phyloP scores from a whole-genome alignment of 2,888 invertebrate species.

The Plemyria rubiginata region DNA sequence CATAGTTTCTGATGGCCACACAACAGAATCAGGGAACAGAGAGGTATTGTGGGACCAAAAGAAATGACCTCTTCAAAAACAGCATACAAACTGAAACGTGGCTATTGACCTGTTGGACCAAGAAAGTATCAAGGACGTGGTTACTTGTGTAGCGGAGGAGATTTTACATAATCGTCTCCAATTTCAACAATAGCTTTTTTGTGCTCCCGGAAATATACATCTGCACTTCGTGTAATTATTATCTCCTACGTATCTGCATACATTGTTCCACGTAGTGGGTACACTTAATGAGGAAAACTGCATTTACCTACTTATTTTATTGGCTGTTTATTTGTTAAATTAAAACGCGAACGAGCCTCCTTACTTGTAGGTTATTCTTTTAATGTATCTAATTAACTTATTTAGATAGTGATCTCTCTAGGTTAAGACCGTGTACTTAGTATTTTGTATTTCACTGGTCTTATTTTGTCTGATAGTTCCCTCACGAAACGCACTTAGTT shows the following conservation, averaged over 20 bases:
- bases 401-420: slow-evolving; percentile 72
- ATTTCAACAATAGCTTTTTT: slow-evolving; percentile 11
- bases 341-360: slow-evolving; percentile 62
- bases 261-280: slow-evolving; percentile 31
- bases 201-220: slow-evolving; percentile 3
- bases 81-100: no score
- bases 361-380: slow-evolving; percentile 49
- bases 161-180: background rate
- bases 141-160: background rate
- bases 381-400: slow-evolving; percentile 63
- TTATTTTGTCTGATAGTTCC: background rate
- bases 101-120: no score
- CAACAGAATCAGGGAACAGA: no score
- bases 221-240: slow-evolving; percentile 9
- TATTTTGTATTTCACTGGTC: slow-evolving; percentile 51
- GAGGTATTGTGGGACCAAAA: no score
- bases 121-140: no score
- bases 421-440: slow-evolving; percentile 67
- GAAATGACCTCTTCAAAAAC: no score
- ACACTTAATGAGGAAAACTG: slow-evolving; percentile 48
- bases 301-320: slow-evolving; percentile 48
- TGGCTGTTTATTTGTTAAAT: slow-evolving; percentile 53
- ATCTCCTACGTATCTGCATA: slow-evolving; percentile 16
- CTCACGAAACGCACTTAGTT: background rate
- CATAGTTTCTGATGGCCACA: no score